Base-by-base conservation (phyloP, 2,888 invertebrate genomes). In the Trissolcus brochymenae region DNA sequence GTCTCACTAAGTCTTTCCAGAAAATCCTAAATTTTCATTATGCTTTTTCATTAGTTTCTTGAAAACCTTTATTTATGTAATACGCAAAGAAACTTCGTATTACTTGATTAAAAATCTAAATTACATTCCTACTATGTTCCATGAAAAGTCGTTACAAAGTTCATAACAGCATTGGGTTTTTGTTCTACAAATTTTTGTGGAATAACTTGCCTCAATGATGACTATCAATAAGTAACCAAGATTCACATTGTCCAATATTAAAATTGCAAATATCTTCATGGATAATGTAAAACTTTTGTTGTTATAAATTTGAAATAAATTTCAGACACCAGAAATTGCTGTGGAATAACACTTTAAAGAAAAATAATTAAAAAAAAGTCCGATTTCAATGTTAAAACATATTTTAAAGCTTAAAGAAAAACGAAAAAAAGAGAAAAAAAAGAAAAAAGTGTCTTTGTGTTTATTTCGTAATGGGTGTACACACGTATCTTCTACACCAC, bases 11-110 rank as follows among this genome's bases (percentile, higher is more conserved):
- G 55, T 70, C 56, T 49, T 68, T 43, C 50, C 19, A 50, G 61
- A 55, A 49, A 70, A 56, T 70, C 46, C 71, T 56, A 71, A 71
- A 71, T 71, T 71, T 71, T 62, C 71, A 71, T 71, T 57, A 62
- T 41, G 50, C 55, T 21, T 50, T 67, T 68, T 68, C 68, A 61
- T 68, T 62, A 61, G 61, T 62, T 61, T 14, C 51, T 54, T 54
- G 35, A 61, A 68, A 59, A 68, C 46, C 70, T 55, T 55, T 70
- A 49, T 68, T 68, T 68, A 61, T 55, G 68, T 61, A 55, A 61
- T 40, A 50, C 50, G 19, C 50, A 17, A n/a, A 55, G 29, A 61
- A 70, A 70, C 61, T 68, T 68, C 19, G 49, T 62, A 54, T 55
- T 60, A 60, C 41, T 70, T 70, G 61, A 70, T 62, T 62, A 62